Base-by-base conservation (phyloP, 2,797 vertebrate genomes). In the Myotis daubentonii region DNA sequence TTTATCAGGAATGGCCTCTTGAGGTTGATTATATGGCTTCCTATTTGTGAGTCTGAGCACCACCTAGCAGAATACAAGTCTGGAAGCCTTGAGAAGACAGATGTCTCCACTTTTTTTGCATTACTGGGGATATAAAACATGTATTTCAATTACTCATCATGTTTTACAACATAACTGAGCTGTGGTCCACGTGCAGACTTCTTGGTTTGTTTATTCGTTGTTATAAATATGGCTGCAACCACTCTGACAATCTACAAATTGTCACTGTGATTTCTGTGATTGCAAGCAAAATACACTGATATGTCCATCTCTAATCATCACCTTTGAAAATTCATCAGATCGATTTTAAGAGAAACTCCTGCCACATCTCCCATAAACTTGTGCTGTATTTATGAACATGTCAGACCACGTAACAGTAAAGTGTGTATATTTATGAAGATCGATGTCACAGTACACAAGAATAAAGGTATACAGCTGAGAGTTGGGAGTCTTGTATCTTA, bases 401-500 rank as follows among this genome's bases (percentile, higher is more conserved):
- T 17, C 33, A 55, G 60, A 88, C 8, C 90, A 85, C 3, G 22
- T 68, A 97, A 91, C 19, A 89, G 9, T 1, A 3, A 57, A 87
- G 65, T 57, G 51, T 60, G 19, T 44, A 70, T 49, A 72, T 80
- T 80, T 89, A 87, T 38, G 70, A 94, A 92, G 51, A 90, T 66
- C 33, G 55, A 53, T 20, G 33, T 82, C 30, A 53, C 20, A 68
- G 19, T n/a, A 28, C 6, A 7, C 41, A 82, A 60, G 66, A 92
- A 78, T 44, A 75, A 83, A 88, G 47, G 49, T 71, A 93, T 17
- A 82, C 76, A 96, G 81, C 76, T 85, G n/a, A 78, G 81, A 84
- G 55, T 12, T 83, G 44, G 66, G 88, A 94, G 68, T 92, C 55
- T 84, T 87, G 70, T 93, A 87, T 72, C 94, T 91, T 93, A 95